These are phyloP conservation scores for Plumapathes pennacea DNA, from an alignment of 92 coral and sea anemone genomes.

Conservation along the genomic window DNA sequence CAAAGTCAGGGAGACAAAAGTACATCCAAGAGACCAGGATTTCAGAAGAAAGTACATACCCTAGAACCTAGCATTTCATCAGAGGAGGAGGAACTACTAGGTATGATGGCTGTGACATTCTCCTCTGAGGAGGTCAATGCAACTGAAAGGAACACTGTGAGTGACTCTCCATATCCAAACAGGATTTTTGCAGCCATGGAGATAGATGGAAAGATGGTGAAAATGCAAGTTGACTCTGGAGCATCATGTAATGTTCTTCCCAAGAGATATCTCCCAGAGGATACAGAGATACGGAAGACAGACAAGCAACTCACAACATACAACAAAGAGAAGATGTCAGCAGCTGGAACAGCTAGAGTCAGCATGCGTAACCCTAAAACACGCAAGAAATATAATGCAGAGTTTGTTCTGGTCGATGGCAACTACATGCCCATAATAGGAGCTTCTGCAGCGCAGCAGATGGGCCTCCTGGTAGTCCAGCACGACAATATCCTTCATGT, in stretches of 20 bases:
- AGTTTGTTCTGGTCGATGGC: slow-evolving; percentile 26
- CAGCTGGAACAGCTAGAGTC: slow-evolving; percentile 15
- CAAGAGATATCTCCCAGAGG: neutral
- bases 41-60: slow-evolving; percentile 4
- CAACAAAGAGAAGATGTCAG: slow-evolving; percentile 5
- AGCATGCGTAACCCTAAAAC: slow-evolving; percentile 19
- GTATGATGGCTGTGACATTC: too few species aligned
- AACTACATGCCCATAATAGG: slow-evolving; percentile 21
- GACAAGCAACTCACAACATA: slow-evolving; percentile 3
- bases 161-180: too few species aligned
- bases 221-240: slow-evolving; percentile 6
- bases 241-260: slow-evolving; percentile 19
- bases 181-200: slow-evolving; percentile 13
- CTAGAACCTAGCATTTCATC: too few species aligned
- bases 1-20: neutral
- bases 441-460: slow-evolving; percentile 19
- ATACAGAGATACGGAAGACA: neutral
- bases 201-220: neutral
- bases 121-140: too few species aligned
- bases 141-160: too few species aligned
- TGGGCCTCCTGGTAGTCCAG: slow-evolving; percentile 25
- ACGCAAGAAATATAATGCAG: slow-evolving; percentile 1
- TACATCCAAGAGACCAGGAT: too few species aligned
- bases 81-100: too few species aligned
- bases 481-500: slow-evolving; percentile 24